These are phyloP conservation scores for Oncorhynchus keta DNA, from an alignment of 2,113 vertebrate genomes.

Conservation along the genomic window DNA sequence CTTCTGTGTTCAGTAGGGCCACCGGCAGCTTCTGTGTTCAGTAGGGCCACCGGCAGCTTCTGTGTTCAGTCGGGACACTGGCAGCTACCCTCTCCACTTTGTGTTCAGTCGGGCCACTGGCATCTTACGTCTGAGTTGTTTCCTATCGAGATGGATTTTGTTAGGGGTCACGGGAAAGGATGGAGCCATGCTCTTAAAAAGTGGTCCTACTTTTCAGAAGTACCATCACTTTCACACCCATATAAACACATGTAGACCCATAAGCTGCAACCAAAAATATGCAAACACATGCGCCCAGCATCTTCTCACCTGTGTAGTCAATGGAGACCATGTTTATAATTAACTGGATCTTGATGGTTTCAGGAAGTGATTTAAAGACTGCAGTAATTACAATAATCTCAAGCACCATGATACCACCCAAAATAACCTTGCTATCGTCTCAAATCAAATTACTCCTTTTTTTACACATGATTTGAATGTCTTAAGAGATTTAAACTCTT, in stretches of 20 bases:
- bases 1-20: no score
- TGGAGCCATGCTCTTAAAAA: no score
- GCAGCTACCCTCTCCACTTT: background rate
- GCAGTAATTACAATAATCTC: conserved; percentile 57
- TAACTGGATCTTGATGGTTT: conserved; percentile 45
- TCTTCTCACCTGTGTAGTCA: conserved; percentile 47
- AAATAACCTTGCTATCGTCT: conserved; percentile 47
- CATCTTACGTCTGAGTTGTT: background rate
- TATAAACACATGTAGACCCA: no score
- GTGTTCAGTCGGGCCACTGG: background rate
- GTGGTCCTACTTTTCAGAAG: no score
- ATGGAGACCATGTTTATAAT: conserved; percentile 54
- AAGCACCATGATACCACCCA: conserved; percentile 47
- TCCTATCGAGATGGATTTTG: no score
- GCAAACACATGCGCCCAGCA: conserved; percentile 10
- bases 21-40: no score
- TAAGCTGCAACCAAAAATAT: background rate
- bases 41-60: background rate
- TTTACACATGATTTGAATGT: conserved; percentile 26
- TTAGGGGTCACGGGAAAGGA: no score
- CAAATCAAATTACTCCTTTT: conserved; percentile 47
- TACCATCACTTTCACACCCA: no score
- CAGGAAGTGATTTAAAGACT: conserved; percentile 44
- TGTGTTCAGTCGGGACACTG: background rate
- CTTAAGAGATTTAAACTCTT: conserved; percentile 31